phyloP scores from a whole-genome alignment of 2,888 invertebrate species.

The Priocnemis perturbator region DNA sequence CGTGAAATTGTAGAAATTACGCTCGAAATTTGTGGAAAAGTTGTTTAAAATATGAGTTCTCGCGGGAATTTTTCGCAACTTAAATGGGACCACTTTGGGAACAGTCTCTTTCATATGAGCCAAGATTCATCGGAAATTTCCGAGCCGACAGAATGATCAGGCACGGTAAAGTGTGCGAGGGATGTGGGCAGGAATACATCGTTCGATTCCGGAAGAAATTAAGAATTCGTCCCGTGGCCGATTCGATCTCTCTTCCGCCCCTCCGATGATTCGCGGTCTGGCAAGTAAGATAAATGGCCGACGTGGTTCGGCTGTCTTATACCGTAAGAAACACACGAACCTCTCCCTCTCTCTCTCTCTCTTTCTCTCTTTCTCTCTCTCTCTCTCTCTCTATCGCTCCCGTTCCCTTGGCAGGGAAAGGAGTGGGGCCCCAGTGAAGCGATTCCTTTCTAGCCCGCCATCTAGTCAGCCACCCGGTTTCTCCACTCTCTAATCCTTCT shows the following conservation, averaged over 20 bases:
- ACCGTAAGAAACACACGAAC: conserved; percentile 36
- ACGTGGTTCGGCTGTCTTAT: conserved; percentile 35
- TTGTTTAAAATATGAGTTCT: too few relatives aligned
- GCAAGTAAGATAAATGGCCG: conserved; percentile 52
- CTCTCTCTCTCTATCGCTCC: conserved; percentile 19
- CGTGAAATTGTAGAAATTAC: too few relatives aligned
- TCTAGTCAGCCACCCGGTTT: conserved; percentile 26
- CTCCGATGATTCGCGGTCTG: conserved; percentile 12
- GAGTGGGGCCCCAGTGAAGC: conserved; percentile 25
- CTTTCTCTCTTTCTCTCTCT: conserved; percentile 2
- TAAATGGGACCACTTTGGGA: too few relatives aligned
- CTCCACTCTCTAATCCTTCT: conserved; percentile 21
- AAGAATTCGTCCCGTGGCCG: not conserved
- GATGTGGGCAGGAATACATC: too few relatives aligned
- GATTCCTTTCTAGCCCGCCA: conserved; percentile 48
- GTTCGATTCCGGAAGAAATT: not conserved
- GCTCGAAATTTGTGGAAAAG: too few relatives aligned
- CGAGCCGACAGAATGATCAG: too few relatives aligned
- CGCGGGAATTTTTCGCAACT: too few relatives aligned
- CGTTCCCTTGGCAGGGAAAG: conserved; percentile 5
- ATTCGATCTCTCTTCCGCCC: conserved; percentile 8
- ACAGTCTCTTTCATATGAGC: too few relatives aligned
- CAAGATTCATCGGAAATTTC: too few relatives aligned
- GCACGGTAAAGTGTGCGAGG: too few relatives aligned
- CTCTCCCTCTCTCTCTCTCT: conserved; percentile 2